A percentile compares a stretch with the other conserved stretches of the same genome.
These are phyloP conservation scores for Caenorhabditis becei DNA, from an alignment of 2,888 invertebrate genomes.

Conservation along the genomic window DNA sequence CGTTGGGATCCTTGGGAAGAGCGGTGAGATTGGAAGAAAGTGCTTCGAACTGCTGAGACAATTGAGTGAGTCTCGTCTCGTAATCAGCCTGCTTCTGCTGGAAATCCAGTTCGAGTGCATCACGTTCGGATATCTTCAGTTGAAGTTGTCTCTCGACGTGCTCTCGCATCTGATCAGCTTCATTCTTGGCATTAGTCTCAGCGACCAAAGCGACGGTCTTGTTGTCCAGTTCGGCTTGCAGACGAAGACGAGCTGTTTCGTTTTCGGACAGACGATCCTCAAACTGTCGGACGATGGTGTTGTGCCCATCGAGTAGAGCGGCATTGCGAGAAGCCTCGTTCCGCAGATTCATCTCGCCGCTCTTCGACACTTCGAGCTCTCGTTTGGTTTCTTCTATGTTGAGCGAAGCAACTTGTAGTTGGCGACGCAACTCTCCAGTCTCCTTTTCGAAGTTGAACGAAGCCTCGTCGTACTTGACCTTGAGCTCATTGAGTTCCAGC, in stretches of 20 bases:
- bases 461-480: slow-evolving; percentile 17
- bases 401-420: slow-evolving; percentile 33
- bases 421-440: slow-evolving; percentile 37
- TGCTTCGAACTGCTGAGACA: slow-evolving; percentile 57
- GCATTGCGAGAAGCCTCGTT: slow-evolving; percentile 31
- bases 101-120: slow-evolving; percentile 16
- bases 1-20: no score
- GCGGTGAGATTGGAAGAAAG: slow-evolving; percentile 15
- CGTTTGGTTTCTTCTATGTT: slow-evolving; percentile 26
- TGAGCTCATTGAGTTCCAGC: slow-evolving; percentile 29
- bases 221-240: slow-evolving; percentile 44
- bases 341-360: slow-evolving; percentile 2
- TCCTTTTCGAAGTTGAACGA: slow-evolving; percentile 30
- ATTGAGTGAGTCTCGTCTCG: slow-evolving; percentile 47
- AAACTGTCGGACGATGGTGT: slow-evolving; percentile 31
- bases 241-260: slow-evolving; percentile 8
- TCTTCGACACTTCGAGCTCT: slow-evolving; percentile 27
- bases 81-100: slow-evolving; percentile 41
- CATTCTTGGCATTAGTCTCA: slow-evolving; percentile 42
- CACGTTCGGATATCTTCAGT: slow-evolving; percentile 40
- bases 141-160: slow-evolving; percentile 40
- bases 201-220: slow-evolving; percentile 37
- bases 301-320: slow-evolving; percentile 23
- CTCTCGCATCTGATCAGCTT: slow-evolving; percentile 56
- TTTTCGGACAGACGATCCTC: slow-evolving; percentile 30